These are phyloP conservation scores for Phaetusa simplex DNA, from an alignment of 2,113 vertebrate genomes.

Conservation along the genomic window DNA sequence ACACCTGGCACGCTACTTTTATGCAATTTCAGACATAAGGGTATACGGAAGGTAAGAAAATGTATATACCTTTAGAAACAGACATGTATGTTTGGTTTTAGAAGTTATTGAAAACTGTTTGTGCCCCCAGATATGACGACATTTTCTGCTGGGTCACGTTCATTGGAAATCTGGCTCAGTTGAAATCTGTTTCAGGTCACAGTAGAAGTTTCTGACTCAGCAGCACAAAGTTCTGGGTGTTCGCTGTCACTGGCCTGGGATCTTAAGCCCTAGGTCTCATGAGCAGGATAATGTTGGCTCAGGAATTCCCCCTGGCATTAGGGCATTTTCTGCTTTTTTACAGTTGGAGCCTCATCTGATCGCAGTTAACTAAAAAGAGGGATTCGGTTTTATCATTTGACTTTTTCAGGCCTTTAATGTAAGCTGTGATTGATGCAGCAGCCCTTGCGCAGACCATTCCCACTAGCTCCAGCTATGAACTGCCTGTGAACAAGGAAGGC, in stretches of 20 bases:
- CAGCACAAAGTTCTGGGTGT: neutral
- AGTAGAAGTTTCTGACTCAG: neutral
- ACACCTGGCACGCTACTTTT: slow-evolving; percentile 95
- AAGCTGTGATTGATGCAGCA: neutral
- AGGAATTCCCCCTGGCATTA: neutral
- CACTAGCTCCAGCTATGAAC: neutral
- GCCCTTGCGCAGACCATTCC: neutral
- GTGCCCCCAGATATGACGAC: neutral
- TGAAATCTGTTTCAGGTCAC: neutral
- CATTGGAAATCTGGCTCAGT: neutral
- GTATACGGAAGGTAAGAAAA: slow-evolving; percentile 95
- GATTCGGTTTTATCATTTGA: neutral
- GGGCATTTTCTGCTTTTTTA: neutral
- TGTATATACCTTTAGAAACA: neutral
- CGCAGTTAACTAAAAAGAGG: neutral
- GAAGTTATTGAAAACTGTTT: neutral
- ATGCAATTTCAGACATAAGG: slow-evolving; percentile 97
- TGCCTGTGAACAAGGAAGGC: neutral
- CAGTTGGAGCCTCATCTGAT: neutral
- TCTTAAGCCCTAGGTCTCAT: neutral
- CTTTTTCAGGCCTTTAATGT: neutral
- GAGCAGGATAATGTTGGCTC: neutral
- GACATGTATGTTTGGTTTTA: neutral
- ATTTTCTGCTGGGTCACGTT: neutral
- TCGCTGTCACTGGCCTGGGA: neutral